Evolutionary conservation across 2,888 invertebrate species (phyloP).

Genomic region (Scrobipalpa costella): DNA sequence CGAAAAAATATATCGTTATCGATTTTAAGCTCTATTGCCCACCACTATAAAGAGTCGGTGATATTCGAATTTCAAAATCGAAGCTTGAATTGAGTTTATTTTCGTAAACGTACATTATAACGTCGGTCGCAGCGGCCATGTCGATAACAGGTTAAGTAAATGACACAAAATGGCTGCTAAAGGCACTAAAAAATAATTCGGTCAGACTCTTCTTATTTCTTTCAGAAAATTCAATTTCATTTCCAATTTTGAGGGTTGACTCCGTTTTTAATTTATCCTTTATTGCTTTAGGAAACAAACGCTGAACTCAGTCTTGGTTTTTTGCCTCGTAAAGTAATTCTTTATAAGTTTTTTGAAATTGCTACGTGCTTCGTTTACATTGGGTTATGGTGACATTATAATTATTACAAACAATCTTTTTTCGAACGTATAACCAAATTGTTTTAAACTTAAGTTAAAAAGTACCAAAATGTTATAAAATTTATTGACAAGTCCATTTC

Average conservation of each 20-base stretch:
- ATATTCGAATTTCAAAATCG: not conserved
- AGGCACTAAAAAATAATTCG: slow-evolving; percentile 61
- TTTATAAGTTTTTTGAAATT: slow-evolving; percentile 3
- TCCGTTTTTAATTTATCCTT: slow-evolving; percentile 46
- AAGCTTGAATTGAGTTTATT: slow-evolving; percentile 26
- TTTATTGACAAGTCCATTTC: slow-evolving; percentile 1
- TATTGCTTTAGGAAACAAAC: slow-evolving; percentile 46
- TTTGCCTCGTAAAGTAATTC: slow-evolving; percentile 32
- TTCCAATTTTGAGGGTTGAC: slow-evolving; percentile 45
- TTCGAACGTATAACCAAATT: not conserved
- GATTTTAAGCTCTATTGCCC: slow-evolving; percentile 42
- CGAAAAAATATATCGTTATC: slow-evolving; percentile 34
- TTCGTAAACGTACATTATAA: slow-evolving; percentile 41
- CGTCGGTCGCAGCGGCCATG: slow-evolving; percentile 49
- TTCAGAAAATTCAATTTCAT: slow-evolving; percentile 67
- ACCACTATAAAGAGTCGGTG: slow-evolving; percentile 32
- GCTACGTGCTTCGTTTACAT: not conserved
- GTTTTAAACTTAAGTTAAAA: not conserved
- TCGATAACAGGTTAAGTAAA: slow-evolving; percentile 73
- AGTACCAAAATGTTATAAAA: slow-evolving; percentile 31
- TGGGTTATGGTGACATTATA: slow-evolving; percentile 8
- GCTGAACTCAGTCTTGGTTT: slow-evolving; percentile 44
- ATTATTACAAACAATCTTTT: not conserved
- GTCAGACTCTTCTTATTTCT: slow-evolving; percentile 57
- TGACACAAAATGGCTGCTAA: slow-evolving; percentile 66